Base-by-base conservation (phyloP, 1,140 invertebrate genomes). In the Cataglyphis hispanica region DNA sequence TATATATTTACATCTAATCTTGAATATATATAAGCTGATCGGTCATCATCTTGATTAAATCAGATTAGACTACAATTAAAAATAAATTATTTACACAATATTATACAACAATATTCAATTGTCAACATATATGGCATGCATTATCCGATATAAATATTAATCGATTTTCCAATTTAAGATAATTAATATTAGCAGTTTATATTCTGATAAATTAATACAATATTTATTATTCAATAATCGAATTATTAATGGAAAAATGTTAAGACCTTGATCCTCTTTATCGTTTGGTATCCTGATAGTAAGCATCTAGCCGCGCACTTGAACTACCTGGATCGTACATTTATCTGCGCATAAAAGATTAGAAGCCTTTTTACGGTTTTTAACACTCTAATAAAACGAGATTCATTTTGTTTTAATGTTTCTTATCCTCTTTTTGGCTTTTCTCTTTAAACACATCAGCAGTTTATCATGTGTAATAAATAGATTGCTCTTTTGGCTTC, bases 271-370 rank as follows among this genome's bases (percentile, higher is more conserved):
- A 86, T 89, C 74, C 83, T 87, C 70, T 75, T 89, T 46, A 43
- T 63, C 50, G 84, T 66, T 86, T 93, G 91, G 70, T 91, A 78
- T 72, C 92, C 93, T 93, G 90, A 66, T 92, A 88, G 61, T 31
- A 74, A 74, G 67, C 91, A 92, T 92, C 92, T 93, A 91, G 85
- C 84, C 84, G 93, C 92, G 92, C 92, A 93, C 92, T 92, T 92
- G 91, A 93, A 92, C 91, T 86, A 93, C 89, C 90, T 91, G 87
- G 64, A 88, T 87, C 84, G 84, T 87, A 74, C 85, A 88, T 90
- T 90, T 89, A 90, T 91, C 91, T 92, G 92, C 92, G 91, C 92
- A 93, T 83, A 64, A 61, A 61, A 70, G 10, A 31, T 7, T 46
- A 34, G 40, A 89, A 16, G 76, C 83, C 91, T 93, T 90, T 86